A percentile compares a stretch with the other conserved stretches of the same genome.
phyloP scores from a whole-genome alignment of 1,140 invertebrate species.

The Streblospio benedicti region DNA sequence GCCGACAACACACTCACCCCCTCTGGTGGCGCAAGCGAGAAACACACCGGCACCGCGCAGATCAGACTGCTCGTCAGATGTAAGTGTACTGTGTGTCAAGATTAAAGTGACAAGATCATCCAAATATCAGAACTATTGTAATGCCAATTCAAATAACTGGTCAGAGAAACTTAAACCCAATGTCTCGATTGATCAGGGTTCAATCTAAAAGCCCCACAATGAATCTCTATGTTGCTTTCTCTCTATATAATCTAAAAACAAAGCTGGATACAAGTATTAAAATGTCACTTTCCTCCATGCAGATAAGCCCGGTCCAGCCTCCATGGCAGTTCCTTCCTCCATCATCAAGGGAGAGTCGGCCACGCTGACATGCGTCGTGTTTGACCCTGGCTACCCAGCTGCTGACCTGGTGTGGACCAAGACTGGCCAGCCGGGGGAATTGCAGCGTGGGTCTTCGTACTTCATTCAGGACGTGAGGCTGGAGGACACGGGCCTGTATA shows the following conservation, averaged over 20 bases:
- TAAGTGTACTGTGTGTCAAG: slow-evolving; percentile 19
- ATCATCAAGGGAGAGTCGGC: slow-evolving; percentile 1
- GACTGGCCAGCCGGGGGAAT: background rate
- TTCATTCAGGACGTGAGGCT: background rate
- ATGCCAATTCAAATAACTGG: background rate
- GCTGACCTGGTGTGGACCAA: background rate
- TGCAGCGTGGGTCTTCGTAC: background rate
- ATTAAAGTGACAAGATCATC: background rate
- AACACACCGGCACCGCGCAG: slow-evolving; percentile 12
- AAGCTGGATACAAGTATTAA: background rate
- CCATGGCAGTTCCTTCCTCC: background rate
- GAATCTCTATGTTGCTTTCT: background rate
- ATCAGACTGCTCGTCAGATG: slow-evolving; percentile 26
- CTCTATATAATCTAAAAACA: background rate
- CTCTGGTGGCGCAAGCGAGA: slow-evolving; percentile 17
- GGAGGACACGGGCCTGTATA: background rate
- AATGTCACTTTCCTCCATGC: too few species aligned
- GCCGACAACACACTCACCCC: slow-evolving; percentile 45
- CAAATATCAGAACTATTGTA: background rate
- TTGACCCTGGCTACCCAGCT: background rate
- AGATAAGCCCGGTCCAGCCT: slow-evolving; percentile 1
- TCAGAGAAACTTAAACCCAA: background rate
- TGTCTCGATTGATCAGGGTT: background rate
- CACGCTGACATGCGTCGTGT: background rate
- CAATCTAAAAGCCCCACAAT: background rate